These are phyloP conservation scores for Actenoides lindsayi DNA, from an alignment of 2,113 vertebrate genomes.

Conservation along the genomic window DNA sequence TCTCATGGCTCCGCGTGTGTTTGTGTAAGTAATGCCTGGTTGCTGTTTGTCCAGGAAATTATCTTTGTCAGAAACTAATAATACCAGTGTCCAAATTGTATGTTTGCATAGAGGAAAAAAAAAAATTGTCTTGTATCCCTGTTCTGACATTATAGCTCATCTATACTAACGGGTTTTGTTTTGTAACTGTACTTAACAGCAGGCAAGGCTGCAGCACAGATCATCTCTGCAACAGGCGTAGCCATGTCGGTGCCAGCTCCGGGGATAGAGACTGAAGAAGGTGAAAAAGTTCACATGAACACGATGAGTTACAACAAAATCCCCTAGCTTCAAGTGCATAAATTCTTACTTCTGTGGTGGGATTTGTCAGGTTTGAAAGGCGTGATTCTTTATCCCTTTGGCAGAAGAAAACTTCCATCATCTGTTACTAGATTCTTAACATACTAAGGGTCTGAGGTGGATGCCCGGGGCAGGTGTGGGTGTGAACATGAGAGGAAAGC, in stretches of 20 bases:
- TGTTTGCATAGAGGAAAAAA: neutral
- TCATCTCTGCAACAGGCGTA: slow-evolving; percentile 93
- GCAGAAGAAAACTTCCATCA: neutral
- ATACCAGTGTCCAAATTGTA: neutral
- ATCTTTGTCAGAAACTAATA: neutral
- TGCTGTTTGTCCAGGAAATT: neutral
- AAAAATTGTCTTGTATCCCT: neutral
- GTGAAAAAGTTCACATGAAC: slow-evolving; percentile 30
- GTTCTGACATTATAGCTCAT: neutral
- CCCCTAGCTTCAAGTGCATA: slow-evolving; percentile 18
- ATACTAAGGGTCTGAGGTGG: neutral
- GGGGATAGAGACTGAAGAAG: slow-evolving; percentile 77
- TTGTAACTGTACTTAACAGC: slow-evolving; percentile 72
- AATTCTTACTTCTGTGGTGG: neutral
- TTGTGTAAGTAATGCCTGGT: neutral
- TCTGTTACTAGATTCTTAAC: neutral
- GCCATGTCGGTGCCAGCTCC: slow-evolving; percentile 87
- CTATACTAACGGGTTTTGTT: neutral
- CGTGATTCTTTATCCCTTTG: neutral
- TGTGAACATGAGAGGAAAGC: neutral
- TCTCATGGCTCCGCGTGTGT: neutral
- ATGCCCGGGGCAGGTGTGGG: neutral
- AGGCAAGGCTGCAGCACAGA: slow-evolving; percentile 87
- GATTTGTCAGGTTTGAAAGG: neutral
- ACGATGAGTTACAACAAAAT: neutral